phyloP scores from a whole-genome alignment of 1,140 invertebrate species.

The Megathymus violae region DNA sequence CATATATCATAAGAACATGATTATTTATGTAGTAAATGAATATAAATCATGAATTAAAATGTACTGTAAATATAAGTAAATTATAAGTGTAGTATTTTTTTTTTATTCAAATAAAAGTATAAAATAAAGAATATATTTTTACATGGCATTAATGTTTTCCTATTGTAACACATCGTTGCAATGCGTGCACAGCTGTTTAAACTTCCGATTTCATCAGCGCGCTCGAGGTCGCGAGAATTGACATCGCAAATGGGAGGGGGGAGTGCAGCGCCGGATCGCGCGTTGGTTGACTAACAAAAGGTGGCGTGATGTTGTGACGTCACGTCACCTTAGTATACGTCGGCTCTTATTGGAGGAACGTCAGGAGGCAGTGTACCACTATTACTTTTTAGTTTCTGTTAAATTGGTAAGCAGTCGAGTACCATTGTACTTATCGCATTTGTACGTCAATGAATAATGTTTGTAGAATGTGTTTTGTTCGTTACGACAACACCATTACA shows the following conservation, averaged over 20 bases:
- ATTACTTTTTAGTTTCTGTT: conserved; percentile 21
- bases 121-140: no score
- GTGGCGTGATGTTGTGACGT: conserved; percentile 82
- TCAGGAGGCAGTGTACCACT: conserved; percentile 1
- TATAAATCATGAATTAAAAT: no score
- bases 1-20: no score
- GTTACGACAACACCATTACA: background rate
- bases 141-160: no score
- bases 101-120: no score
- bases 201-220: conserved; percentile 38
- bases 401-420: conserved; percentile 6
- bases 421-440: conserved; percentile 1
- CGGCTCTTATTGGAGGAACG: conserved; percentile 47
- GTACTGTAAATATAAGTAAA: no score
- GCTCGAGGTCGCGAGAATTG: conserved; percentile 47
- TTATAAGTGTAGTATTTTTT: no score
- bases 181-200: conserved; percentile 12
- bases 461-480: background rate
- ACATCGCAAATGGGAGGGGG: conserved; percentile 44
- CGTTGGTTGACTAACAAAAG: conserved; percentile 75
- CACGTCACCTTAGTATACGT: conserved; percentile 73
- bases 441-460: conserved; percentile 19
- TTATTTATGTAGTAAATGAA: no score
- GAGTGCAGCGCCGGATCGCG: conserved; percentile 65
- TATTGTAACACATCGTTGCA: background rate